Conservation (phyloP, 2,797 vertebrate species). For the Menidia menidia region DNA sequence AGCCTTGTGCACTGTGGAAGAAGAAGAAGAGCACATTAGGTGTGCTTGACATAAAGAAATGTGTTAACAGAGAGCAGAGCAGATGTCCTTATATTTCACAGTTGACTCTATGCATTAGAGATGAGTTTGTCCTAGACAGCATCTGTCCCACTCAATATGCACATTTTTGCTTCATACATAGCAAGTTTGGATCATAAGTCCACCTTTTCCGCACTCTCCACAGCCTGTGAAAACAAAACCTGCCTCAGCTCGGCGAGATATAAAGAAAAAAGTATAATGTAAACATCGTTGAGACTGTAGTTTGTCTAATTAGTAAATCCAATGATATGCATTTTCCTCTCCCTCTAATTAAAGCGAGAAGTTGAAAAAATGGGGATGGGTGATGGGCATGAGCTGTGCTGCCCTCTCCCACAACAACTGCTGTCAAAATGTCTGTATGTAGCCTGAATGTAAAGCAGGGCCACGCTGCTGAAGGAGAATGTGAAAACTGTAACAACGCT, state of each 20-base stretch:
- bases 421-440: conserved; percentile 30
- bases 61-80: conserved; percentile 49
- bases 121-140: conserved; percentile 61
- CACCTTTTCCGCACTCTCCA: conserved; percentile 26
- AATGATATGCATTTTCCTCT: conserved; percentile 49
- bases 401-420: conserved; percentile 30
- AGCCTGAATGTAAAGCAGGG: conserved; percentile 47
- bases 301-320: conserved; percentile 59
- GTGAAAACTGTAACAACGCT: conserved; percentile 32
- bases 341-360: conserved; percentile 48
- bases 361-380: conserved; percentile 32
- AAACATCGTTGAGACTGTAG: conserved; percentile 36
- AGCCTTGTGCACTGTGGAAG: conserved; percentile 13
- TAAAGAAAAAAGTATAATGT: conserved; percentile 35
- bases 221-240: conserved; percentile 35
- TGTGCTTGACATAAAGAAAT: conserved; percentile 40
- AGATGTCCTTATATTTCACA: conserved; percentile 63
- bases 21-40: conserved; percentile 12
- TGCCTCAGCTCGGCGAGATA: conserved; percentile 21
- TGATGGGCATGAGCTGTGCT: conserved; percentile 28
- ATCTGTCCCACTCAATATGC: conserved; percentile 61
- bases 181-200: conserved; percentile 44
- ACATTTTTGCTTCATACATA: conserved; percentile 50
- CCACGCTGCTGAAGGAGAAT: conserved; percentile 24
- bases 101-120: conserved; percentile 54